Percentiles rank a stretch among this genome's conserved stretches.
phyloP scores from a whole-genome alignment of 2,113 vertebrate genomes.

The Scomber japonicus region DNA sequence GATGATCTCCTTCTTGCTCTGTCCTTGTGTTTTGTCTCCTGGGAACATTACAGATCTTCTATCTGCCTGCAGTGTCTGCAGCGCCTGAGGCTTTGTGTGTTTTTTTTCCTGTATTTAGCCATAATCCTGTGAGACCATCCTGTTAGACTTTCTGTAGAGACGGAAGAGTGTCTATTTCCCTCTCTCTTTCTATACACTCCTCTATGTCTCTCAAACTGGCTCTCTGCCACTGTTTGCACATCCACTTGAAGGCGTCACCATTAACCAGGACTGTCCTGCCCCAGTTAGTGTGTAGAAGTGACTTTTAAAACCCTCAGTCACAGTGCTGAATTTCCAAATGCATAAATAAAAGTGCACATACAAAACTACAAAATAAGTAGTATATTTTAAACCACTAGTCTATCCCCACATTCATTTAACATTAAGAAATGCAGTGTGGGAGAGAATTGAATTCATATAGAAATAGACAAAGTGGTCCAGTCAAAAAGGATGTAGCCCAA shows the following conservation, averaged over 20 bases:
- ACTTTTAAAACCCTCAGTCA: not conserved
- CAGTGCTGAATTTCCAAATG: not conserved
- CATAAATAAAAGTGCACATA: no score
- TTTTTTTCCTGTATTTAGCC: slow-evolving; percentile 36
- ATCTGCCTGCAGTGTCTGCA: not conserved
- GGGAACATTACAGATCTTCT: slow-evolving; percentile 2
- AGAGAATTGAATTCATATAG: no score
- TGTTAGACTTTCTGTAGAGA: slow-evolving; percentile 15
- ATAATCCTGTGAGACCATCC: slow-evolving; percentile 4
- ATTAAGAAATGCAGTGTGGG: no score
- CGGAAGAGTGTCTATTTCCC: not conserved
- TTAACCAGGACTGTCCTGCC: not conserved
- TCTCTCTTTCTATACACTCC: no score
- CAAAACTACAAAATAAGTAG: no score
- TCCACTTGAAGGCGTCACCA: not conserved
- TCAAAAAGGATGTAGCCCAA: no score
- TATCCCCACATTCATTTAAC: no score
- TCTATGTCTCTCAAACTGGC: slow-evolving; percentile 5
- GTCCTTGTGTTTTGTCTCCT: slow-evolving; percentile 24
- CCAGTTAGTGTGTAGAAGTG: slow-evolving; percentile 1
- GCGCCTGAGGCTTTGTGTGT: not conserved
- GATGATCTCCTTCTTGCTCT: not conserved
- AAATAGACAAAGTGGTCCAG: no score
- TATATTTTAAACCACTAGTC: no score
- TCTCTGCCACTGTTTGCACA: not conserved